A percentile compares a stretch with the other conserved stretches of the same genome.
These are phyloP conservation scores for Chloroceryle amazona DNA, from an alignment of 2,797 vertebrate species.

Conservation along the genomic window DNA sequence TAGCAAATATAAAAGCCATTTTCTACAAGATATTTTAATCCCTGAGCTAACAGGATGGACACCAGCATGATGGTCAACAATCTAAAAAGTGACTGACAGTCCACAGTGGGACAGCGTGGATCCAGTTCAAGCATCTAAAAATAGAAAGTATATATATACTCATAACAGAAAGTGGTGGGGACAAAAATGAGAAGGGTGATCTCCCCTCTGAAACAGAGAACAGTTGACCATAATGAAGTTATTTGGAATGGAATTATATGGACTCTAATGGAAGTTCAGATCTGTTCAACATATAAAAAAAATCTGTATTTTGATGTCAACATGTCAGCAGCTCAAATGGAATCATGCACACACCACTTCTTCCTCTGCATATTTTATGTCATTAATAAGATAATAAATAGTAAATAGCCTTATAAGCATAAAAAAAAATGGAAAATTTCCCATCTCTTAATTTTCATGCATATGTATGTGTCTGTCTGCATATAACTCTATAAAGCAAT, in stretches of 20 bases:
- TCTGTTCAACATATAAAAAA: background rate
- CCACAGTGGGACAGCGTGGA: background rate
- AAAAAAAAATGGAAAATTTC: background rate
- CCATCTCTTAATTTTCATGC: background rate
- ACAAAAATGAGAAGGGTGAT: background rate
- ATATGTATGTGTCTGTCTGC: rapidly evolving
- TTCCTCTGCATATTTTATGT: background rate
- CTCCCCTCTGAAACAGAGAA: background rate
- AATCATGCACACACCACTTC: background rate
- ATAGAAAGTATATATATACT: too few relatives aligned
- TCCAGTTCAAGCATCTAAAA: background rate
- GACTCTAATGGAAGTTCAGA: background rate
- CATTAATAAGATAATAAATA: background rate
- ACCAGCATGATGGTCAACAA: background rate
- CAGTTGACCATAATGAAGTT: background rate
- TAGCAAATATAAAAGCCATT: background rate
- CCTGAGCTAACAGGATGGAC: background rate
- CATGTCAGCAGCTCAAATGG: background rate
- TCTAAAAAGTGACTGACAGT: background rate
- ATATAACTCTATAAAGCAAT: background rate
- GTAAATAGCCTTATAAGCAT: too few relatives aligned
- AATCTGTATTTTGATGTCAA: background rate
- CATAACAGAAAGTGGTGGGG: background rate
- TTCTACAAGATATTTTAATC: background rate
- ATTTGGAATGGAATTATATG: background rate